Evolutionary conservation across 2,888 invertebrate genomes (phyloP), one percentile per base, ranked within the genome.

Genomic region (Abrostola triplasia): DNA sequence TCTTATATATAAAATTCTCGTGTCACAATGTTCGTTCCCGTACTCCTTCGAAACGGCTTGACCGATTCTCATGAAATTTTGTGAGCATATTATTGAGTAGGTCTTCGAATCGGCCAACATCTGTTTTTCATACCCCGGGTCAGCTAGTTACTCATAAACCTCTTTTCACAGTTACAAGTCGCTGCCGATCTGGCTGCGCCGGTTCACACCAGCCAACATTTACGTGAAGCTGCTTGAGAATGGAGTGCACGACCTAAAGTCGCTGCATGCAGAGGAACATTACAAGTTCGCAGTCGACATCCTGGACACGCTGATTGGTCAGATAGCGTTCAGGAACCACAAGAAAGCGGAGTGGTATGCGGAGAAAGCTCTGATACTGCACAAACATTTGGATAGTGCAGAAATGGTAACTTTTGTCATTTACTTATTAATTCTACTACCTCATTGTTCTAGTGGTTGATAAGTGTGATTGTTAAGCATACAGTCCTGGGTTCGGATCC

Each of bases 341-440:
- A 93, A 91, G 69, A 90, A 90, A 67, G 93, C 93, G 0, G 82
- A 88, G 1, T 95, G 95, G 96, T 96, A 95, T 83, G 95, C 96
- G 36, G 95, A 97, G 73, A 93, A 96, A 60, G 95, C 96, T 0
- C 90, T 97, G 0, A 95, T 97, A 75, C 86, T 96, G 36, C 95
- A 96, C 58, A 94, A 90, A 66, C 69, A 85, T 60, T 67, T 88
- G 58, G 62, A 76, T 0, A 70, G 59, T 13, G 73, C 84, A 47
- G 83, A 91, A 58, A 79, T 89, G 86, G 94, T 94, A 82, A 73
- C 50, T 36, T 48, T n/a, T 42, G 8, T n/a, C n/a, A n/a, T n/a
- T n/a, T n/a, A n/a, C n/a, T n/a, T n/a, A n/a, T n/a, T n/a, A n/a
- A n/a, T n/a, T n/a, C n/a, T n/a, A n/a, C n/a, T n/a, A n/a, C n/a